Conservation (phyloP, 2,797 vertebrate genomes). For the Ispidina picta region DNA sequence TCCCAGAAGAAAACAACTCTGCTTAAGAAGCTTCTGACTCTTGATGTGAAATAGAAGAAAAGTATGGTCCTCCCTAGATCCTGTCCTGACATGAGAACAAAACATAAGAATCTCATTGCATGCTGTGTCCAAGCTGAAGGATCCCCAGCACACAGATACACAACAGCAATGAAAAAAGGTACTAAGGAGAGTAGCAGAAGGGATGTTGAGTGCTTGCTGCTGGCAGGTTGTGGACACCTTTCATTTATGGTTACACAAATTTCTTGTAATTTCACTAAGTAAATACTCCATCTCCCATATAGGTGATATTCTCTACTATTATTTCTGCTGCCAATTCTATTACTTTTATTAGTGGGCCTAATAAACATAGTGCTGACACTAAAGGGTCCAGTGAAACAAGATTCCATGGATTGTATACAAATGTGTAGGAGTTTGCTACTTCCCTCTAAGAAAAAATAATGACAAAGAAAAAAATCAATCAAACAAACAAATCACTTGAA, state of each 20-base stretch:
- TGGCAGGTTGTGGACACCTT: neutral
- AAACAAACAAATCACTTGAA: neutral
- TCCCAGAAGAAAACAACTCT: neutral
- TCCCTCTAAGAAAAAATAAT: neutral
- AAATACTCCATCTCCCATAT: neutral
- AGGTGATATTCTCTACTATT: neutral
- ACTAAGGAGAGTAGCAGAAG: neutral
- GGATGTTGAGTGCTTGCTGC: neutral
- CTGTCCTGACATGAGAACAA: neutral
- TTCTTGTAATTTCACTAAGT: neutral
- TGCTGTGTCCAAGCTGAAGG: neutral
- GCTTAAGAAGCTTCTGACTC: neutral
- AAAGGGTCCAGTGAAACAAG: neutral
- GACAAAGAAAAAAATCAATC: neutral
- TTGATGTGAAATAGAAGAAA: neutral
- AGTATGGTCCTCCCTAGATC: neutral
- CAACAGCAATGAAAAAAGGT: neutral
- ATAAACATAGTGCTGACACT: neutral
- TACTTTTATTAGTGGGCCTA: neutral
- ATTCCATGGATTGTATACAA: neutral
- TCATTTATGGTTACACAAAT: neutral
- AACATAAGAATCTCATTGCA: neutral
- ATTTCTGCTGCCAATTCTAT: neutral
- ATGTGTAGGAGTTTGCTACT: neutral
- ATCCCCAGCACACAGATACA: neutral